A percentile compares a stretch with the other conserved stretches of the same genome.
Evolutionary conservation across 1,140 invertebrate genomes (phyloP).

Genomic region (Pissodes strobi): DNA sequence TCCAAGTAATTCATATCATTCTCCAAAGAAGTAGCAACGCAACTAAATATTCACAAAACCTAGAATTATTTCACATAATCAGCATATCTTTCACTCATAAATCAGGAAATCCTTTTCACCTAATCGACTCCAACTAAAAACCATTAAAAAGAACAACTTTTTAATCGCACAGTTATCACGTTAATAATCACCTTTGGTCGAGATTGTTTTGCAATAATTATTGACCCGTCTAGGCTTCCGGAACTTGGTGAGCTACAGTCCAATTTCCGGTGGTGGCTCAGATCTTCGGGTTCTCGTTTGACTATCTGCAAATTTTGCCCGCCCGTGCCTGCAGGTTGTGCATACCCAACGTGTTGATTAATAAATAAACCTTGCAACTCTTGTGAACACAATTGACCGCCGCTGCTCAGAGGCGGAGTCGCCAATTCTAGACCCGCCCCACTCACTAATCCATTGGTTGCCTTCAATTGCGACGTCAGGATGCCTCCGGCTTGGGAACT

Average conservation of each 20-base stretch:
- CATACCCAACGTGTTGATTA: constrained; percentile 59
- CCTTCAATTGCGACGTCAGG: constrained; percentile 57
- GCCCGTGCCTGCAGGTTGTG: constrained; percentile 50
- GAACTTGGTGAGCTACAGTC: constrained; percentile 51
- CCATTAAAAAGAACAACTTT: background rate
- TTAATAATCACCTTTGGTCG: constrained; percentile 51
- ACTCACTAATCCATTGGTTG: constrained; percentile 63
- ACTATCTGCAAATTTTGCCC: constrained; percentile 59
- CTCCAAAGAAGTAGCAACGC: constrained; percentile 3
- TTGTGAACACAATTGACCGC: constrained; percentile 50
- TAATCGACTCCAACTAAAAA: constrained; percentile 7
- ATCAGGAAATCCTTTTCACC: background rate
- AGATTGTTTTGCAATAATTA: constrained; percentile 53
- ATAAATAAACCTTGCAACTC: constrained; percentile 68
- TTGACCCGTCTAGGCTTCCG: constrained; percentile 51
- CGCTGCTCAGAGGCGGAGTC: constrained; percentile 59
- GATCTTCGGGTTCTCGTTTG: constrained; percentile 70
- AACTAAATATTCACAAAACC: too few relatives aligned
- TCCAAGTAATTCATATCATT: constrained; percentile 32
- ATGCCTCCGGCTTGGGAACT: constrained; percentile 55
- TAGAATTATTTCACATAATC: background rate
- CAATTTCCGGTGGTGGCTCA: constrained; percentile 59
- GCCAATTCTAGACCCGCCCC: constrained; percentile 60
- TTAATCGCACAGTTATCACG: constrained; percentile 23
- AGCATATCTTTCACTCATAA: constrained; percentile 12